Evolutionary conservation across 2,797 vertebrate species (phyloP).

Genomic region (Pteropus rufus): DNA sequence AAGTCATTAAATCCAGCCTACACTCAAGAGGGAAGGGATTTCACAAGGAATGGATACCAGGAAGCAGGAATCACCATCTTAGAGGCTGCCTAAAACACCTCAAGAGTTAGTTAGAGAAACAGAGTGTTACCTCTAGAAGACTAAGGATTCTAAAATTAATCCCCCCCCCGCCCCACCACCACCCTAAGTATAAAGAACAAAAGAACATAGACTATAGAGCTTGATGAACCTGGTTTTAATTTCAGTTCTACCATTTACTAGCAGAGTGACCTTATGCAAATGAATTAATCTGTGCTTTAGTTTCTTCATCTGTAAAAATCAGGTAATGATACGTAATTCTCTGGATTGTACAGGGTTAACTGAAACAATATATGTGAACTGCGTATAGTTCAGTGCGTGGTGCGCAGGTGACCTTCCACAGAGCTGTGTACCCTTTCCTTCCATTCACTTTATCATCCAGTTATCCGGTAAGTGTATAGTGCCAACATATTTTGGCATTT

Average conservation of each 20-base stretch:
- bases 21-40: not conserved
- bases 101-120: not conserved
- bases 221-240: not conserved
- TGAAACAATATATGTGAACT: not conserved
- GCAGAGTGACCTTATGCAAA: not conserved
- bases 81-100: not conserved
- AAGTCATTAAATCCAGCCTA: not conserved
- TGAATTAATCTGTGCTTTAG: not conserved
- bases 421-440: not conserved
- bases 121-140: not conserved
- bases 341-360: not conserved
- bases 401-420: not conserved
- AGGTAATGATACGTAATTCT: not conserved
- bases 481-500: slow-evolving; percentile 22
- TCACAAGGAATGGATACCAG: not conserved
- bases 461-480: not conserved
- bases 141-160: not conserved
- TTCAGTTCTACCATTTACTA: not conserved
- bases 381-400: accelerated
- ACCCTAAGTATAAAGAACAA: not conserved
- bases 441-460: not conserved
- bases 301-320: not conserved
- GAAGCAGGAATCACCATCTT: not conserved
- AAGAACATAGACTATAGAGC: not conserved
- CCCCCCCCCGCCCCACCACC: too few relatives aligned